Evolutionary conservation across 2,113 vertebrate genomes (phyloP), one percentile per base, ranked within the genome.

Genomic region (Heptranchias perlo): DNA sequence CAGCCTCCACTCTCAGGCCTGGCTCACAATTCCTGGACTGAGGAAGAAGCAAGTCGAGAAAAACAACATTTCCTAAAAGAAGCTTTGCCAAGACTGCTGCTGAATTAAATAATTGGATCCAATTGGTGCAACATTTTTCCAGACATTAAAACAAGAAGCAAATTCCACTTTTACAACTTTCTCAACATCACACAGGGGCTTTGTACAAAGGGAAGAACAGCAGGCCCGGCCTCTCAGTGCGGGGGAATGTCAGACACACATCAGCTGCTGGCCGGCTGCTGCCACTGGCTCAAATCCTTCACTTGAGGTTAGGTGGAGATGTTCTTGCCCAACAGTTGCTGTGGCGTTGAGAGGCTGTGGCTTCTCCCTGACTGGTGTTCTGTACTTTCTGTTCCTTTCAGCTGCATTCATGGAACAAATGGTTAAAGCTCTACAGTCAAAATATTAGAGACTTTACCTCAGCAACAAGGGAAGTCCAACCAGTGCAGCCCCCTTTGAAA

Each of bases 121-220:
- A 93, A n/a, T 62, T 39, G 61, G 21, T 93, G 89, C 16, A 92
- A 61, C 52, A 92, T 92, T 82, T 82, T 92, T 61, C 52, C 54
- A 92, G 35, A 58, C 52, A 61, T 61, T 92, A 35, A n/a, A 92
- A 28, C 44, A 28, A 28, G 49, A 52, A 87, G n/a, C 89, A 93
- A 64, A 93, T 64, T 93, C 89, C 31, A 93, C 35, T 39, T 93
- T 39, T 62, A 93, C 58, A 93, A 93, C n/a, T 39, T 93, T 93
- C 35, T 61, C 58, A 61, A 58, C 25, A 14, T 92, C 35, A 62
- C 89, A 61, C 52, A 61, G 13, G 39, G n/a, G 35, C 58, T 93
- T 14, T 62, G 58, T 39, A 31, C 13, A 21, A 93, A n/a, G 18
- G 58, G 62, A 61, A 62, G 39, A 62, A 62, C 35, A 21, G 6